Base-by-base conservation (phyloP, 2,113 vertebrate species). In the Corythoichthys haematopterus region DNA sequence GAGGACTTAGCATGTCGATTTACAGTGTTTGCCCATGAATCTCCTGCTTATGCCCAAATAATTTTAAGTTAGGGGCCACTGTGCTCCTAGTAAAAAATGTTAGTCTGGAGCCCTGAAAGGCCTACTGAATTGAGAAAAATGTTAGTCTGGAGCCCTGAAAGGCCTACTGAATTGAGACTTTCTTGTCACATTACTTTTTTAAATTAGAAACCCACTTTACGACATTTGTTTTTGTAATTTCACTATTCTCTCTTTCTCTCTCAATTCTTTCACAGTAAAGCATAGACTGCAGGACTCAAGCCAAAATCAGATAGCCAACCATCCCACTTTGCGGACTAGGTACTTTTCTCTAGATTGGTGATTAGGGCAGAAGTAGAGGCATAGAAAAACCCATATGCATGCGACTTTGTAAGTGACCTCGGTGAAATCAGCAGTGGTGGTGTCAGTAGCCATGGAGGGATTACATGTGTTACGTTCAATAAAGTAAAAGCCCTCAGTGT, bases 381-480 rank as follows among this genome's bases (percentile, higher is more conserved):
- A 4, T 79, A 89, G 88, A 86, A 90, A 88, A 83, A 84, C 79
- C 79, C 84, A 85, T 88, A 91, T 92, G 84, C 89, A 91, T 91
- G 85, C 71, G 88, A 91, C 90, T 91, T 88, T 90, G 89, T 86
- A 85, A 91, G 88, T 91, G 90, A 92, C 91, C 91, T 91, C 89
- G 50, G 67, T 55, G 72, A 87, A 87, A 90, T 88, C 86, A 83
- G 85, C 77, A 33, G 28, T 28, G 74, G 58, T 65, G 79, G 78
- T 87, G 87, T 90, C 69, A 28, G 78, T 74, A 84, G 89, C 87
- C 90, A 88, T 88, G 72, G 75, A 77, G 88, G 90, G 88, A 90
- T 90, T 91, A 91, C 91, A 92, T 75, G 74, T 88, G 90, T 91
- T 86, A 87, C 85, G 87, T 91, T 92, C 91, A 92, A 92, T 92